Evolutionary conservation across 2,797 vertebrate genomes (phyloP), one percentile per base, ranked within the genome.

Genomic region (Tapera naevia): DNA sequence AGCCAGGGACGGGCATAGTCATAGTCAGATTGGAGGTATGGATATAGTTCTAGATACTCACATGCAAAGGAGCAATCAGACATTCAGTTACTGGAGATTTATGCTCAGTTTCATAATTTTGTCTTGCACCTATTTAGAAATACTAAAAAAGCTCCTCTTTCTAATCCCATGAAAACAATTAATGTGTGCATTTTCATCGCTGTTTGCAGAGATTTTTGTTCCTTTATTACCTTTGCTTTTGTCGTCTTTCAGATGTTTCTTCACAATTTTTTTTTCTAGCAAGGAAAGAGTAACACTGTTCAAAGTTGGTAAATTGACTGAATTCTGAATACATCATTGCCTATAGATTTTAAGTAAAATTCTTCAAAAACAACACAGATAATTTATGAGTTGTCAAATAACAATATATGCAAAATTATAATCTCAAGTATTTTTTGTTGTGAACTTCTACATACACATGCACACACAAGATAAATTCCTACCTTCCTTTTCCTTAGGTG

Each of bases 401-500:
- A 13, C 2, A 81, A 50, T 35, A 32, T n/a, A 64, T 53, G 32
- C 14, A 84, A 72, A 76, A 35, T 10, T 80, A 4, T n/a, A 57
- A 57, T 51, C 10, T 76, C 13, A 22, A 32, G 3, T 2, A 73
- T 53, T 87, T 80, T 87, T 57, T 66, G 32, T 58, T 74, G 37
- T 39, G 3, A 60, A 65, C 10, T 61, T 75, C 30, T 33, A 74
- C 10, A 35, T 32, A 30, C 10, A 19, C 32, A 66, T 16, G 7
- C 24, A 58, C 18, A 43, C 7, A 51, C 5, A 17, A 22, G 72
- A 5, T 60, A 73, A 86, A 75, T 85, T 67, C 93, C 71, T 97
- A 98, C 98, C 97, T 96, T 97, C 92, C 85, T 75, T 97, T 95
- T 97, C 94, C 48, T 97, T 98, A 88, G 80, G 24, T 66, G 94